phyloP scores from a whole-genome alignment of 1,140 invertebrate genomes.

The Papilio glaucus region DNA sequence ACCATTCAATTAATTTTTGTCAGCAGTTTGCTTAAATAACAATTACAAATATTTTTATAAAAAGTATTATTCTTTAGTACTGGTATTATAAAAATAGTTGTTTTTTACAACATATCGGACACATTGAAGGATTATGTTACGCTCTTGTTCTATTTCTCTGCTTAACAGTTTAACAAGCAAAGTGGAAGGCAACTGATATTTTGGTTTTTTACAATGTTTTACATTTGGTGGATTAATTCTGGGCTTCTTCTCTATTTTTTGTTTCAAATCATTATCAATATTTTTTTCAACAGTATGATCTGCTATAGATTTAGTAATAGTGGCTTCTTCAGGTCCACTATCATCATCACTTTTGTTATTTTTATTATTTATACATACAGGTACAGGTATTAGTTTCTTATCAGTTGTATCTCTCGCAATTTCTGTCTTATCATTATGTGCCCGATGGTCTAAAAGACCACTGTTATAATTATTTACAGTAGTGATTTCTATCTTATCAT shows the following conservation, averaged over 20 bases:
- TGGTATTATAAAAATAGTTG: slow-evolving; percentile 85
- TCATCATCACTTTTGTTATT: slow-evolving; percentile 65
- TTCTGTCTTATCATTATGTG: slow-evolving; percentile 38
- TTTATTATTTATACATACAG: slow-evolving; percentile 37
- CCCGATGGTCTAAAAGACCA: slow-evolving; percentile 35
- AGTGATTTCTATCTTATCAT: slow-evolving; percentile 35
- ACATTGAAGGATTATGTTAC: slow-evolving; percentile 90
- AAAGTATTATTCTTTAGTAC: slow-evolving; percentile 9
- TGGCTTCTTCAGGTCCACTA: slow-evolving; percentile 78
- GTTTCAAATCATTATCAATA: slow-evolving; percentile 36
- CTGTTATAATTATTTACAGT: slow-evolving; percentile 37
- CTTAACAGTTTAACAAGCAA: slow-evolving; percentile 85
- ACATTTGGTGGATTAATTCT: slow-evolving; percentile 34
- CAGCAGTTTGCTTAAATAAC: not conserved
- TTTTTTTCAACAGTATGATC: slow-evolving; percentile 30
- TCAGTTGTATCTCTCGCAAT: slow-evolving; percentile 40
- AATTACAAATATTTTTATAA: slow-evolving; percentile 29
- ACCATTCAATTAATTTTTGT: not conserved
- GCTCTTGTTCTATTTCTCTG: slow-evolving; percentile 87
- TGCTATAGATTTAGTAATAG: slow-evolving; percentile 49
- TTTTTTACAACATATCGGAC: slow-evolving; percentile 88
- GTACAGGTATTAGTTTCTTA: slow-evolving; percentile 18
- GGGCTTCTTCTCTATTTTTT: slow-evolving; percentile 42
- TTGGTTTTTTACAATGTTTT: slow-evolving; percentile 47
- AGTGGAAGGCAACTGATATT: slow-evolving; percentile 72